Evolutionary conservation across 1,140 invertebrate genomes (phyloP).

Genomic region (Drosophila orosa): DNA sequence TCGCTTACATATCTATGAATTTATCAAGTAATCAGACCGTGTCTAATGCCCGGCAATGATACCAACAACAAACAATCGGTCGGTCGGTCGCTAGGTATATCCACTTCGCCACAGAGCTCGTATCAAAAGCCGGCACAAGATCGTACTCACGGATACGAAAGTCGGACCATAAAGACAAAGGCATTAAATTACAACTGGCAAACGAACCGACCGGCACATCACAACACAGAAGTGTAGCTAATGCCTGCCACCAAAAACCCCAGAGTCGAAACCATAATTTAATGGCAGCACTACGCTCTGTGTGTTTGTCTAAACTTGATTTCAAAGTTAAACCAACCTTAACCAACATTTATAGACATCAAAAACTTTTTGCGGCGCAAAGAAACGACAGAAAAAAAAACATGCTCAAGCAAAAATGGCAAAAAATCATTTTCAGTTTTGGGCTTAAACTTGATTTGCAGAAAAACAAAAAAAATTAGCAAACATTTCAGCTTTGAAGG

Average conservation of each 20-base stretch:
- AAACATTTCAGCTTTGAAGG: constrained; percentile 56
- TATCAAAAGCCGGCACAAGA: constrained; percentile 42
- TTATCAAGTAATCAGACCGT: constrained; percentile 79
- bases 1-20: constrained; percentile 68
- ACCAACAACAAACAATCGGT: constrained; percentile 45
- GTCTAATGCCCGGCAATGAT: constrained; percentile 74
- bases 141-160: constrained; percentile 59
- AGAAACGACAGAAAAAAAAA: constrained; percentile 41
- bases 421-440: constrained; percentile 50
- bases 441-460: constrained; percentile 77
- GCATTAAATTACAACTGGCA: constrained; percentile 70
- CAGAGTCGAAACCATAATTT: constrained; percentile 33
- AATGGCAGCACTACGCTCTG: constrained; percentile 34
- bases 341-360: constrained; percentile 79
- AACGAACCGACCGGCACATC: constrained; percentile 11
- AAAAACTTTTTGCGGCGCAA: constrained; percentile 63
- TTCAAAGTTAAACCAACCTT: constrained; percentile 81
- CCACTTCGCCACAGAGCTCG: constrained; percentile 18
- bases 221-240: constrained; percentile 49
- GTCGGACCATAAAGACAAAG: constrained; percentile 57
- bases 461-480: constrained; percentile 31
- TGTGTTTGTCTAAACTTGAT: constrained; percentile 71
- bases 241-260: constrained; percentile 24
- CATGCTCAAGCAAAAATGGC: constrained; percentile 41
- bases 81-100: constrained; percentile 20